A percentile compares a stretch with the other conserved stretches of the same genome.
Conservation (phyloP, 2,888 invertebrate species). For the Andrena minutula region DNA sequence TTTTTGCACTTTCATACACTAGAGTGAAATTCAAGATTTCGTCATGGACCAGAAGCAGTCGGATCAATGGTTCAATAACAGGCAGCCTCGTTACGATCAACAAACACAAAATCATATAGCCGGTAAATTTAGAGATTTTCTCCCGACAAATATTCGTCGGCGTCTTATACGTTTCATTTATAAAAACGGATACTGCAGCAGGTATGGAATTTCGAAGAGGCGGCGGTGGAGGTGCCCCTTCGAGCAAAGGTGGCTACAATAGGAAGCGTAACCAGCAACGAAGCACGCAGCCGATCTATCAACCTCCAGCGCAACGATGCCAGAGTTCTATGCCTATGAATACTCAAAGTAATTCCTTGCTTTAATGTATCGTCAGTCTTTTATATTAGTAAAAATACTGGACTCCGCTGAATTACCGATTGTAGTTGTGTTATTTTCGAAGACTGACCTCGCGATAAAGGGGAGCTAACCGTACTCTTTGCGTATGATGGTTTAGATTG, state of each 20-base stretch:
- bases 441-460: constrained; percentile 54
- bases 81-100: constrained; percentile 78
- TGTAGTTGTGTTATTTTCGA: constrained; percentile 61
- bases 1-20: constrained; percentile 43
- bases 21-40: constrained; percentile 72
- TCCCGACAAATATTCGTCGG: background rate
- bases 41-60: constrained; percentile 71
- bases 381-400: constrained; percentile 61
- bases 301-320: constrained; percentile 82
- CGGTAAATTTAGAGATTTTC: constrained; percentile 64
- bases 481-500: constrained; percentile 38
- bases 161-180: background rate
- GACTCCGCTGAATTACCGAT: constrained; percentile 54
- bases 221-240: constrained; percentile 72
- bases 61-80: constrained; percentile 77
- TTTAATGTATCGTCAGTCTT: constrained; percentile 68
- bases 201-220: constrained; percentile 81
- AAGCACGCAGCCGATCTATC: constrained; percentile 82
- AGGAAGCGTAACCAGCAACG: constrained; percentile 80
- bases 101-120: constrained; percentile 76
- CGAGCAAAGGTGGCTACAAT: constrained; percentile 71
- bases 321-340: constrained; percentile 64
- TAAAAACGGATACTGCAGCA: constrained; percentile 48
- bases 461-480: constrained; percentile 36
- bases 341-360: constrained; percentile 69